These are phyloP conservation scores for Drosophila chauvacae DNA, from an alignment of 1,140 invertebrate species.

Conservation along the genomic window DNA sequence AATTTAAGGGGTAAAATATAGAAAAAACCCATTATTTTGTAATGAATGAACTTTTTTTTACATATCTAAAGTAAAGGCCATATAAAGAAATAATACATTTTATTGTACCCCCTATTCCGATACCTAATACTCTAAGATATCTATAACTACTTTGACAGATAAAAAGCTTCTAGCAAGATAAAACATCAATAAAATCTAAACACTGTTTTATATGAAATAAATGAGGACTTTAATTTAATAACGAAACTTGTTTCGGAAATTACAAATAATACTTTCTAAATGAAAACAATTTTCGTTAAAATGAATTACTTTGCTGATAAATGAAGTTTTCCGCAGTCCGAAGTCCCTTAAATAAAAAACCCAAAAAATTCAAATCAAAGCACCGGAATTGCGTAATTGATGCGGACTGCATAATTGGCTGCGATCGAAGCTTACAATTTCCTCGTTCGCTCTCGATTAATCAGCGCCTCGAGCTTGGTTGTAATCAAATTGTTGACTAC, in stretches of 20 bases:
- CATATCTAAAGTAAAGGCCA: too few relatives aligned
- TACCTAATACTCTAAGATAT: background rate
- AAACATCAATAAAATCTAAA: too few relatives aligned
- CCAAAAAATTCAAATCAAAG: background rate
- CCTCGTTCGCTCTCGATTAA: slow-evolving; percentile 22
- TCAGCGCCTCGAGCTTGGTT: slow-evolving; percentile 7
- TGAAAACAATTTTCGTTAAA: background rate
- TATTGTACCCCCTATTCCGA: background rate
- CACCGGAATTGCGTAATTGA: background rate
- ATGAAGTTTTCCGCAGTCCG: background rate
- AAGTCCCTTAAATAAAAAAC: background rate
- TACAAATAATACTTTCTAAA: background rate
- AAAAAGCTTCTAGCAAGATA: background rate
- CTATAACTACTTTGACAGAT: background rate
- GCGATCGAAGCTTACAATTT: slow-evolving; percentile 31
- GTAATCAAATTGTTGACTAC: slow-evolving; percentile 30
- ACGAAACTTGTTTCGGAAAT: too few relatives aligned
- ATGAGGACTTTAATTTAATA: too few relatives aligned
- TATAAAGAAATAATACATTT: background rate
- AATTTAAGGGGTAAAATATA: background rate
- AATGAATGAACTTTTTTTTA: background rate
- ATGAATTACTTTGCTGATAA: background rate
- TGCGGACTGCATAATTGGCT: slow-evolving; percentile 12
- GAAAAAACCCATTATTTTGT: background rate
- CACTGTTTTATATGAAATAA: too few relatives aligned